Percentiles rank a stretch among this genome's conserved stretches.
These are phyloP conservation scores for Oscheius sp. DNA, from an alignment of 2,888 invertebrate genomes.

Conservation along the genomic window DNA sequence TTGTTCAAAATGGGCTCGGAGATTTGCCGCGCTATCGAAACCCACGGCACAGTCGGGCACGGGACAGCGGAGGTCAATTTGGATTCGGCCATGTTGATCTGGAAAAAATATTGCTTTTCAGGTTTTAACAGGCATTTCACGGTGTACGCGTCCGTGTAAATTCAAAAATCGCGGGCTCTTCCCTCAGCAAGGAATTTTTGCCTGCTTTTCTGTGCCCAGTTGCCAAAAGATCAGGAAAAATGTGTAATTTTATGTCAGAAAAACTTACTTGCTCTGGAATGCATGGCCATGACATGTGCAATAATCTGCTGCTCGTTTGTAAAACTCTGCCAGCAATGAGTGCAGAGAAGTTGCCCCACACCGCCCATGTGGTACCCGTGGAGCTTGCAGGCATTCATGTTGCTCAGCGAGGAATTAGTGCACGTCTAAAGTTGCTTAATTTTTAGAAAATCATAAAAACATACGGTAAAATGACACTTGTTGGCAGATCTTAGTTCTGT, in stretches of 20 bases:
- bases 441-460: too few relatives aligned
- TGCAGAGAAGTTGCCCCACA: not conserved
- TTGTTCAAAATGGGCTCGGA: not conserved
- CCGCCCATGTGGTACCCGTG: too few relatives aligned
- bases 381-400: too few relatives aligned
- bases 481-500: not conserved
- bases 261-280: too few relatives aligned
- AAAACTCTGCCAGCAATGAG: not conserved
- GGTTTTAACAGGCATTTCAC: too few relatives aligned
- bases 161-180: not conserved
- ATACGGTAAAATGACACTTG: not conserved
- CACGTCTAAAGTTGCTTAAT: not conserved
- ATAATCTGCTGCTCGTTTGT: not conserved
- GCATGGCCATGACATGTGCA: not conserved
- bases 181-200: not conserved
- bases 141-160: too few relatives aligned
- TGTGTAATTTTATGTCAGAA: too few relatives aligned
- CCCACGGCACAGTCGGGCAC: not conserved
- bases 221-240: too few relatives aligned
- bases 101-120: too few relatives aligned
- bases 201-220: not conserved
- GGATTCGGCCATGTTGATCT: too few relatives aligned
- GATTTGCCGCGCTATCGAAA: not conserved
- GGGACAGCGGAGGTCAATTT: not conserved
- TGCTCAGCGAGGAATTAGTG: not conserved